Conservation (phyloP, 1,140 invertebrate species). For the Popillia japonica region DNA sequence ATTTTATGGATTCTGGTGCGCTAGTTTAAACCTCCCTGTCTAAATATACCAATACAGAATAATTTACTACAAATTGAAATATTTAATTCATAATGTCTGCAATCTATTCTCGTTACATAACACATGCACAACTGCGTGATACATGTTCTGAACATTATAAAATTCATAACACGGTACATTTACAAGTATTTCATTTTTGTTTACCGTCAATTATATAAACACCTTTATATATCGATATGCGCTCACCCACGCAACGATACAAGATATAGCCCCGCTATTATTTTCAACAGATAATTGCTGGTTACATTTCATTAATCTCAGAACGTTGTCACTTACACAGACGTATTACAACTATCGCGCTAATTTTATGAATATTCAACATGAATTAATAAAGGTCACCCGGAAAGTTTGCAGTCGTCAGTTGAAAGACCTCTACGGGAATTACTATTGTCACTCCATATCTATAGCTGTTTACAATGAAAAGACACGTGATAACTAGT, state of each 20-base stretch:
- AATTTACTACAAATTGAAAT: no score
- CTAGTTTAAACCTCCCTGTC: no score
- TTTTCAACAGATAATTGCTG: constrained; percentile 6
- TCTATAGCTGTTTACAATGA: no score
- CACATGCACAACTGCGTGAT: no score
- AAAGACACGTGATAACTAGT: no score
- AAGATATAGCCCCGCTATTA: background rate
- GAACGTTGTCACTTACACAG: background rate
- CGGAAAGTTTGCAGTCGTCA: background rate
- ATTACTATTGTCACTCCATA: background rate
- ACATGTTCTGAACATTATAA: background rate
- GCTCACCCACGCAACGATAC: background rate
- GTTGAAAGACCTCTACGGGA: background rate
- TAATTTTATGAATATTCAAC: constrained; percentile 13
- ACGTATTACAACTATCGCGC: background rate
- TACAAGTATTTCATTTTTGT: background rate
- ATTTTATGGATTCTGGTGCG: no score
- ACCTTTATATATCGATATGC: background rate
- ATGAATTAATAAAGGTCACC: constrained; percentile 29
- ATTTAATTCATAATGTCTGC: no score
- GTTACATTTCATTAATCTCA: constrained; percentile 23
- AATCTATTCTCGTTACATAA: no score
- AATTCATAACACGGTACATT: background rate
- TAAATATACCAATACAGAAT: no score
- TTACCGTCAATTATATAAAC: constrained; percentile 1